A percentile compares a stretch with the other conserved stretches of the same genome.
Conservation (phyloP, 2,113 vertebrate genomes). For the Triplophysa dalaica region DNA sequence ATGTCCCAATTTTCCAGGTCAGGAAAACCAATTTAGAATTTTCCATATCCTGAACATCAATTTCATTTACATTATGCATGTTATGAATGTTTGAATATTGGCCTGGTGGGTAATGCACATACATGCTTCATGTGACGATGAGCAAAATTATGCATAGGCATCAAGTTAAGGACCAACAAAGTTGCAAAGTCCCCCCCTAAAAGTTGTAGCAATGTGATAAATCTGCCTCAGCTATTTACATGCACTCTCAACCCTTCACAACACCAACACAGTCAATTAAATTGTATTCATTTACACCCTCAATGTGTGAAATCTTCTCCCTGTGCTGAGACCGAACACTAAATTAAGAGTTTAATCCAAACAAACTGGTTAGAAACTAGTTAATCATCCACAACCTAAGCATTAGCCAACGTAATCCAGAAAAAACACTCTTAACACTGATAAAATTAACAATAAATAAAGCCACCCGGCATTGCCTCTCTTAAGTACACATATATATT, state of each 20-base stretch:
- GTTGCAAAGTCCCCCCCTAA: too few species aligned
- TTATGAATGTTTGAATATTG: too few species aligned
- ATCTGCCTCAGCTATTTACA: neutral
- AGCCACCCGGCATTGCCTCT: neutral
- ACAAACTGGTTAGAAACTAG: neutral
- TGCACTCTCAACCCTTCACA: neutral
- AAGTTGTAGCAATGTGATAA: neutral
- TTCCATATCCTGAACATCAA: too few species aligned
- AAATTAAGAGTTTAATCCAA: slow-evolving; percentile 7
- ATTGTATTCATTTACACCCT: slow-evolving; percentile 2
- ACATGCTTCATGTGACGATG: too few species aligned
- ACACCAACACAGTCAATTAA: neutral
- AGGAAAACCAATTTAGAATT: too few species aligned
- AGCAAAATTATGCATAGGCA: too few species aligned
- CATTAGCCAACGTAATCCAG: neutral
- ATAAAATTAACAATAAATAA: slow-evolving; percentile 32
- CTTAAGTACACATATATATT: slow-evolving; percentile 43
- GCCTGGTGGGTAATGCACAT: neutral
- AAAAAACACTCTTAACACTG: neutral
- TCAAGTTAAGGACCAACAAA: neutral
- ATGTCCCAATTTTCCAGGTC: too few species aligned
- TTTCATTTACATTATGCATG: too few species aligned
- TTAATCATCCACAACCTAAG: slow-evolving; percentile 8
- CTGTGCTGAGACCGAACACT: neutral
- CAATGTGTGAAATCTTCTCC: neutral